Base-by-base conservation (phyloP, 2,888 invertebrate species). In the Gnatocerus cornutus region DNA sequence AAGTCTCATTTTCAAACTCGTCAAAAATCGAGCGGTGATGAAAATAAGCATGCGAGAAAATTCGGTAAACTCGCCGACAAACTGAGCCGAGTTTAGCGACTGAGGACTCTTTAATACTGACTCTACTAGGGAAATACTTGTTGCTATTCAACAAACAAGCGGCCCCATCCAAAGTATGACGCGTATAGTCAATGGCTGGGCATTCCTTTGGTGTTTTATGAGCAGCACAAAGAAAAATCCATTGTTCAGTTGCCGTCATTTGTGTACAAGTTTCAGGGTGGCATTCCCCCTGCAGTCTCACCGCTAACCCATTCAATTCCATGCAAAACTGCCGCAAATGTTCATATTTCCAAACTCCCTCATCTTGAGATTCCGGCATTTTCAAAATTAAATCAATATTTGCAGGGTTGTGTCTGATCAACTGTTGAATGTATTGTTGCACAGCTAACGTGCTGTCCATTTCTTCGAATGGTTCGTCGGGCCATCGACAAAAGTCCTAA, bases 191-290 rank as follows among this genome's bases (percentile, higher is more conserved):
- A 84, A 99, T 99, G 61, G 99, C 99, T 66, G 99, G 97, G 86
- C 99, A 99, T 90, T 99, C 99, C 86, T 99, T 99, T 41, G 99
- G 99, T 72, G 99, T 99, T 89, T 99, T 99, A 85, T 99, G 99
- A 43, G 99, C 99, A 68, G 99, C 99, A 88, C 99, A 99, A 61
- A 99, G 87, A 86, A 99, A 99, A 85, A 99, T 99, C 99, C 99
- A 99, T 83, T 99, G 99, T 86, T 99, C 99, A 27, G 99, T 99
- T 29, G 99, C 99, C 46, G 99, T 99, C 99, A 99, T 99, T 87
- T 99, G 99, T 71, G 95, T 96, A 85, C 99, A 99, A 14, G 94
- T 96, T 80, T 97, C 95, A 39, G 99, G 98, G 82, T 96, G 94
- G 85, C 99, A 99, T 85, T 99, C 98, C 74, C 91, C 92, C 88